Evolutionary conservation across 2,888 invertebrate genomes (phyloP), one percentile per base, ranked within the genome.

Genomic region (Athripsodes cinereus): DNA sequence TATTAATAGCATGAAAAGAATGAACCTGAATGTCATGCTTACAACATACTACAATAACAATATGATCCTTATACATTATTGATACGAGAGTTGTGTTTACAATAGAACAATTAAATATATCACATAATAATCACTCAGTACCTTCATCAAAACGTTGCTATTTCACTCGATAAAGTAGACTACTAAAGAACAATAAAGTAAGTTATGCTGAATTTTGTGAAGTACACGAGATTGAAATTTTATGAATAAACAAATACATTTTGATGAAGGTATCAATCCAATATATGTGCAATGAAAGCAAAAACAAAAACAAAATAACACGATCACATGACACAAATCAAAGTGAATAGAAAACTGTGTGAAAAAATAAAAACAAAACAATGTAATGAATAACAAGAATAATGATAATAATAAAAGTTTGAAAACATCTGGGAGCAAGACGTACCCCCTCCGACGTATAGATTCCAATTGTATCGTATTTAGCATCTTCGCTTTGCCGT

Each of bases 401-500:
- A 26, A 64, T 22, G 55, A 53, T n/a, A 47, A 52, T 56, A 56
- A 20, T 31, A 55, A 8, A 26, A 59, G 53, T 46, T 60, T 60
- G 56, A 61, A 62, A 62, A 65, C 60, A 58, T 60, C 62, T 59
- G 58, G 65, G 64, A 60, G 62, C 67, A 65, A 65, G 79, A 85
- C 84, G 80, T 87, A 87, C 87, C 87, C 87, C 78, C 82, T 81
- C 75, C 81, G 82, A 76, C 83, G 84, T 80, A 87, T 85, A 74
- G 82, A 84, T 79, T 86, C 86, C 80, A 87, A 85, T 78, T 87
- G 87, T 80, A 81, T 82, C 78, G 79, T 81, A 82, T 83, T 86
- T 80, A 87, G 83, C 81, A 85, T 83, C 85, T 87, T 87, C 78
- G 86, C 85, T 79, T 87, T 87, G 76, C 87, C 87, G 79, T 85